Evolutionary conservation across 2,797 vertebrate genomes (phyloP), one percentile per base, ranked within the genome.

Genomic region (Tragopan temminckii): DNA sequence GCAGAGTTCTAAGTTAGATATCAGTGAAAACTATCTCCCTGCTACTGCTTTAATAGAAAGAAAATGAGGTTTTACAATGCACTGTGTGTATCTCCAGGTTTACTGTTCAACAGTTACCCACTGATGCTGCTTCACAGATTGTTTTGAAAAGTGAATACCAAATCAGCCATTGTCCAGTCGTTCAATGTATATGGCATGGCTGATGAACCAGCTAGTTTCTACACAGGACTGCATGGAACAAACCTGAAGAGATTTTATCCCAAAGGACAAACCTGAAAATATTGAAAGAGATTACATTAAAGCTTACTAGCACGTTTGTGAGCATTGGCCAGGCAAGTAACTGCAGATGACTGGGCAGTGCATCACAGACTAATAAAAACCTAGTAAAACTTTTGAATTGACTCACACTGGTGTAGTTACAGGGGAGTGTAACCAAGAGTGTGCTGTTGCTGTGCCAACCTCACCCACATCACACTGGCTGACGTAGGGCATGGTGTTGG

Each of bases 281-380:
- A 63, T 36, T 31, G 13, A 70, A 93, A 80, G 48, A 12, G 14
- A 89, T 27, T 83, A 48, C 27, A 24, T 1, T 23, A 11, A 75
- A 74, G 24, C 45, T 66, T 93, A 58, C 6, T 13, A 93, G 48
- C 7, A 24, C 35, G 69, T 68, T 53, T 90, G 62, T 68, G 62
- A 91, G 75, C 27, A 42, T 19, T 40, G 89, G 86, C 91, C 4
- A 8, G 81, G 50, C 9, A 20, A 31, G 74, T 83, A 85, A 94
- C 50, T 70, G 61, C 24, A 92, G 74, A 84, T 75, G 74, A 63
- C 72, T 53, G 31, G 27, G 79, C 75, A 87, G 84, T 27, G 6
- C 89, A 90, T 80, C 15, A 29, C 66, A 83, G 48, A 35, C 35
- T 21, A 96, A 96, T 88, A 91, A 97, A 97, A 97, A 91, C 79